Percentiles rank a stretch among this genome's conserved stretches.
phyloP scores from a whole-genome alignment of 2,113 vertebrate species.

The Ailurus styani region DNA sequence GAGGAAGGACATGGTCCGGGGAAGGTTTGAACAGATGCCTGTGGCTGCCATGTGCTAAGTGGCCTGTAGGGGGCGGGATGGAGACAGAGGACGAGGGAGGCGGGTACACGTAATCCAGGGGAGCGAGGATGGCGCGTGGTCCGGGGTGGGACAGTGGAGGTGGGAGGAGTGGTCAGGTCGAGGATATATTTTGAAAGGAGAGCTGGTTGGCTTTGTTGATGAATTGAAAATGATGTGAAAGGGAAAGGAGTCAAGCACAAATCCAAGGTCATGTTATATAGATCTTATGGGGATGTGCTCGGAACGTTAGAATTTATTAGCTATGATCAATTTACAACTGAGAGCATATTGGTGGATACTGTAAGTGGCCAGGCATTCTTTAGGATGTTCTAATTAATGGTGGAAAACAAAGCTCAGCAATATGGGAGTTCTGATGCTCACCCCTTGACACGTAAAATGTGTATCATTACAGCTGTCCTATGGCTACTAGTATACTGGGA shows the following conservation, averaged over 20 bases:
- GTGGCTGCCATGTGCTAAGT: background rate
- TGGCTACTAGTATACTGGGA: background rate
- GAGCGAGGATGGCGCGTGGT: accelerated
- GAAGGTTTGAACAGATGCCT: background rate
- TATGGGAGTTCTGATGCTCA: background rate
- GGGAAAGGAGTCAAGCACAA: background rate
- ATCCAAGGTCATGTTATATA: background rate
- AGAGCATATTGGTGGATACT: background rate
- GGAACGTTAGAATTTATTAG: background rate
- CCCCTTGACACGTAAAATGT: background rate
- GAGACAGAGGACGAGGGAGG: background rate
- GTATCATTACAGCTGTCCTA: background rate
- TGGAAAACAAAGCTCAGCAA: background rate
- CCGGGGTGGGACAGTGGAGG: background rate
- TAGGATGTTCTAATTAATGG: background rate
- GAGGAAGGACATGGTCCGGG: background rate
- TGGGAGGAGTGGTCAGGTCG: background rate
- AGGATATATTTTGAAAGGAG: background rate
- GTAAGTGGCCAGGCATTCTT: background rate
- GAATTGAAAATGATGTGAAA: background rate
- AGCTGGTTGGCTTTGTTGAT: background rate
- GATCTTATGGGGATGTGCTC: background rate
- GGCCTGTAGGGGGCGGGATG: background rate
- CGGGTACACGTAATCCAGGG: accelerated
- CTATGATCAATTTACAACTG: background rate